Percentiles rank a stretch among this genome's conserved stretches.
These are phyloP conservation scores for Limenitis camilla DNA, from an alignment of 2,888 invertebrate genomes.

Conservation along the genomic window DNA sequence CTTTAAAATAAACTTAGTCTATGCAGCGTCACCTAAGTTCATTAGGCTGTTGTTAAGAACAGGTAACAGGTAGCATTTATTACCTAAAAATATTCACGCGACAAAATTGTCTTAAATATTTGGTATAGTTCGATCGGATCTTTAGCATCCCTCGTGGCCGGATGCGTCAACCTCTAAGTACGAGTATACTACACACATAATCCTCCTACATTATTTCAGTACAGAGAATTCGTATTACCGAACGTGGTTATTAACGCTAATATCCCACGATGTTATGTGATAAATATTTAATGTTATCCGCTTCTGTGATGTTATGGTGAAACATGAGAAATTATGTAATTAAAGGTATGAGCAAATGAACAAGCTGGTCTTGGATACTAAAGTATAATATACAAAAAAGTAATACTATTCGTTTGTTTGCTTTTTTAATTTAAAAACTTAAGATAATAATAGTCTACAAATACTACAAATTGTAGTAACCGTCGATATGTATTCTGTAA, in stretches of 20 bases:
- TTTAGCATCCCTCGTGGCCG: conserved; percentile 23
- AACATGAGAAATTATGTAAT: conserved; percentile 17
- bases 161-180: conserved; percentile 28
- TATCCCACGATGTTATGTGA: conserved; percentile 4
- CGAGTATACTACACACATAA: conserved; percentile 22
- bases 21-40: no score
- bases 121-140: not conserved
- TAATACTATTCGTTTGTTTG: no score
- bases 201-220: conserved; percentile 27
- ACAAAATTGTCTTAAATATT: not conserved
- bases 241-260: conserved; percentile 13
- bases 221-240: conserved; percentile 20
- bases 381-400: no score
- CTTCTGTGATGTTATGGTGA: not conserved
- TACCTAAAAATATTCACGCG: no score
- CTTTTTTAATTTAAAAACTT: no score
- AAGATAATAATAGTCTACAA: no score
- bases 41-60: no score
- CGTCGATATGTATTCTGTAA: no score
- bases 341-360: conserved; percentile 15
- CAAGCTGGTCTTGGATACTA: no score
- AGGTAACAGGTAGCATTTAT: no score
- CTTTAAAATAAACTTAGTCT: no score
- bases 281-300: conserved; percentile 3
- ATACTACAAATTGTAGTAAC: no score